These are phyloP conservation scores for Aphyosemion australe DNA, from an alignment of 2,113 vertebrate genomes.

Conservation along the genomic window DNA sequence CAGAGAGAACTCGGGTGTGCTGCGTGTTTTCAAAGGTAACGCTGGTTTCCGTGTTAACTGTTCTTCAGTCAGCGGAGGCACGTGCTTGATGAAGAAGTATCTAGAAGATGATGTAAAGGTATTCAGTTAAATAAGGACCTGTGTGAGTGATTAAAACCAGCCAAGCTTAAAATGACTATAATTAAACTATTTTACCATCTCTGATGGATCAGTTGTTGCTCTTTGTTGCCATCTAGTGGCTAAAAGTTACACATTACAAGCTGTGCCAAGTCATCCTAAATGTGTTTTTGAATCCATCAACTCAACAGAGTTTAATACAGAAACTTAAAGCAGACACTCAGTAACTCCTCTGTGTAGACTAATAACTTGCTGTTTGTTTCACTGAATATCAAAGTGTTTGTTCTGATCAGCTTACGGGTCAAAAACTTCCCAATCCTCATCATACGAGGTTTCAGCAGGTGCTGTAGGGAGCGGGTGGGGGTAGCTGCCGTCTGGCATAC, in stretches of 20 bases:
- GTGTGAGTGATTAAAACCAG: too few relatives aligned
- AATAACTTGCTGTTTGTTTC: too few relatives aligned
- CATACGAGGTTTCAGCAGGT: slow-evolving; percentile 92
- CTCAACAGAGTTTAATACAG: too few relatives aligned
- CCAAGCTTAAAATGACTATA: too few relatives aligned
- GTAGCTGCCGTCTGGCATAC: slow-evolving; percentile 87
- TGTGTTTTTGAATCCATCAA: neutral
- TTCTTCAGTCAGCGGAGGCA: slow-evolving; percentile 96
- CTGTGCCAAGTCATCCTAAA: slow-evolving; percentile 51
- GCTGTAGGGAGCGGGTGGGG: slow-evolving; percentile 81
- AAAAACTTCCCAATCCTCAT: slow-evolving; percentile 99
- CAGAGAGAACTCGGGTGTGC: slow-evolving; percentile 97
- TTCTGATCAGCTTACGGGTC: slow-evolving; percentile 89
- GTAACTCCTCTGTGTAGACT: neutral
- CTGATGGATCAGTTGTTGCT: neutral
- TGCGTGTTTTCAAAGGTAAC: slow-evolving; percentile 96
- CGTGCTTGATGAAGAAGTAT: slow-evolving; percentile 99
- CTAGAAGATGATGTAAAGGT: slow-evolving; percentile 60
- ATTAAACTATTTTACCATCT: neutral
- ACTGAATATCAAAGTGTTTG: neutral
- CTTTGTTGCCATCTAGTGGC: slow-evolving; percentile 52
- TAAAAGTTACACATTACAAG: neutral
- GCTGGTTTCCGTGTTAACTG: slow-evolving; percentile 97
- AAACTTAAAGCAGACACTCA: too few relatives aligned
- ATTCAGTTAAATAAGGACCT: too few relatives aligned